phyloP scores from a whole-genome alignment of 2,888 invertebrate genomes.

The Cephus pygmeus region DNA sequence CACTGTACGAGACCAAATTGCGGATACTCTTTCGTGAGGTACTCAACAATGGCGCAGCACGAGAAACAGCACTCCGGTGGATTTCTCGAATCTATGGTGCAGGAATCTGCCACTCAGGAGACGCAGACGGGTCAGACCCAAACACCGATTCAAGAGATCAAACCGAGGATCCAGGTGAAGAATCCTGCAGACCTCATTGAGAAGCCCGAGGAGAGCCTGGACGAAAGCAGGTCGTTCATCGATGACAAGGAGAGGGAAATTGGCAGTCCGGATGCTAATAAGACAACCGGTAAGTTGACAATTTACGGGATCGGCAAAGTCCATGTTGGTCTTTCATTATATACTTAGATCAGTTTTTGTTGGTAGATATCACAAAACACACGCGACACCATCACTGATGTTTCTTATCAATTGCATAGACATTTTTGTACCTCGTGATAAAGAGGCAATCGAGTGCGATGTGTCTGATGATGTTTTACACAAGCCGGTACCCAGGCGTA shows the following conservation, averaged over 20 bases:
- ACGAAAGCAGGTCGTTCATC: slow-evolving; percentile 46
- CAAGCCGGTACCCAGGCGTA: neutral
- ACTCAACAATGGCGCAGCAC: slow-evolving; percentile 80
- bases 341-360: neutral
- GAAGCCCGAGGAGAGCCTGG: slow-evolving; percentile 48
- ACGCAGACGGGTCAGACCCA: slow-evolving; percentile 19
- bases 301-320: neutral
- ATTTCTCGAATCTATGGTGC: slow-evolving; percentile 32
- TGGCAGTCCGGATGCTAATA: slow-evolving; percentile 53
- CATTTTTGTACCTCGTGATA: neutral
- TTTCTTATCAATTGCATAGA: neutral
- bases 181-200: slow-evolving; percentile 62
- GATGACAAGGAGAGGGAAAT: slow-evolving; percentile 56
- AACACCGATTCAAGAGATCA: slow-evolving; percentile 42
- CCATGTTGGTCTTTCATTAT: neutral
- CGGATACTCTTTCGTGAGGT: slow-evolving; percentile 79
- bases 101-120: slow-evolving; percentile 38
- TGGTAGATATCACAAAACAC: neutral
- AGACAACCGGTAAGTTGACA: slow-evolving; percentile 57
- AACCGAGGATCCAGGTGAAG: slow-evolving; percentile 62
- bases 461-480: neutral
- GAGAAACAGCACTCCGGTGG: slow-evolving; percentile 73
- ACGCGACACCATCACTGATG: neutral
- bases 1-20: slow-evolving; percentile 80
- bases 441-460: neutral